Percentiles rank a stretch among this genome's conserved stretches.
Evolutionary conservation across 2,113 vertebrate genomes (phyloP).

Genomic region (Catharus minimus): DNA sequence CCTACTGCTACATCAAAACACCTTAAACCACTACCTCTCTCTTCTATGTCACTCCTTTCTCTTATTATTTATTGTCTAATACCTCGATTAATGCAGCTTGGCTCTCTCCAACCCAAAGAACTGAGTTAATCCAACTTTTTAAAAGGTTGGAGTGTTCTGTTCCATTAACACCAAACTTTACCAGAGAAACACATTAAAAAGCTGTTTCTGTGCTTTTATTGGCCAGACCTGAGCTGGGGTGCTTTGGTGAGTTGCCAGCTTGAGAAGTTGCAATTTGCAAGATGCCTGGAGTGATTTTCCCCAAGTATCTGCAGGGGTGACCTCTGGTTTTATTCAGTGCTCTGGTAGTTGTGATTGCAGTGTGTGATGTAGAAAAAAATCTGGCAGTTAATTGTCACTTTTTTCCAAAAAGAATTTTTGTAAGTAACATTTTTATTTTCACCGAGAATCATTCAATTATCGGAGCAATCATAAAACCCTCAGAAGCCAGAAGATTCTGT

Average conservation of each 20-base stretch:
- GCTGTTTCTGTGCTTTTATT: background rate
- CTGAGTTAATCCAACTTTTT: background rate
- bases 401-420: background rate
- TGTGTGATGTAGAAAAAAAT: background rate
- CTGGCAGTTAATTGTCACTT: background rate
- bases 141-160: background rate
- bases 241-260: background rate
- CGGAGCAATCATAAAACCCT: conserved; percentile 14
- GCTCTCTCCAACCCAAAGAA: background rate
- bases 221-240: background rate
- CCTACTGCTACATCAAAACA: background rate
- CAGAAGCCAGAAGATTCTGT: background rate
- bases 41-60: accelerated
- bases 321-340: background rate
- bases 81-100: background rate
- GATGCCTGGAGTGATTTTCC: conserved; percentile 2
- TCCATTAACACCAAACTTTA: background rate
- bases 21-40: background rate
- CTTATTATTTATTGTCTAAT: background rate
- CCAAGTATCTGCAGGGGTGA: background rate
- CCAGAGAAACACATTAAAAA: background rate
- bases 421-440: conserved; percentile 9
- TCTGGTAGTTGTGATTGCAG: background rate
- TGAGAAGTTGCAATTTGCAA: background rate
- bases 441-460: background rate